phyloP scores from a whole-genome alignment of 2,113 vertebrate species.

The Trichechus manatus region DNA sequence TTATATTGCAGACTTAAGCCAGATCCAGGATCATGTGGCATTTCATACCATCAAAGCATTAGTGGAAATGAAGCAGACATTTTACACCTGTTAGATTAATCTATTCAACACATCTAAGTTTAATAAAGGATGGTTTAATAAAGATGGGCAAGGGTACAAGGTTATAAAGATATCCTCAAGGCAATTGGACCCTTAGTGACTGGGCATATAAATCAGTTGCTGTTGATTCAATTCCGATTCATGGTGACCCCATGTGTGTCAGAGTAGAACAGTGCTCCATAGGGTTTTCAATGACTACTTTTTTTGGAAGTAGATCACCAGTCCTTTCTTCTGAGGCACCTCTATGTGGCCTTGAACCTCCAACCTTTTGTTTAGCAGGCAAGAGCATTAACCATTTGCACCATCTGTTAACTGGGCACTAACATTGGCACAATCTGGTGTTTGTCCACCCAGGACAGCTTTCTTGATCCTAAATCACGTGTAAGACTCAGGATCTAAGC shows the following conservation, averaged over 20 bases:
- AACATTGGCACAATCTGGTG: neutral
- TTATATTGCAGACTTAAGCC: neutral
- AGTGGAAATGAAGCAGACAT: neutral
- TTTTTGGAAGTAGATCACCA: neutral
- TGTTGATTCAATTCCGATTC: neutral
- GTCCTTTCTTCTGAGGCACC: neutral
- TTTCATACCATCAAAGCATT: conserved; percentile 37
- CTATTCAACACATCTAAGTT: neutral
- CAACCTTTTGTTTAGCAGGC: neutral
- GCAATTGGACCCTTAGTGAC: neutral
- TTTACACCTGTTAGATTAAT: conserved; percentile 45
- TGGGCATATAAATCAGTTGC: neutral
- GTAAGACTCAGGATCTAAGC: neutral
- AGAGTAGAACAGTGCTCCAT: neutral
- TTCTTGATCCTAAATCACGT: neutral
- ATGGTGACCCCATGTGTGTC: neutral
- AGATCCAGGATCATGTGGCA: neutral
- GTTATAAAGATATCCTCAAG: neutral
- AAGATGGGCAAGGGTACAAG: neutral
- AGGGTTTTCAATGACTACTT: neutral
- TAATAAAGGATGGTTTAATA: conserved; percentile 41
- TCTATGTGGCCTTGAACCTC: neutral
- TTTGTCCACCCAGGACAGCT: neutral
- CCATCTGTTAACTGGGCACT: neutral
- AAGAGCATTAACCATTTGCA: neutral